A percentile compares a stretch with the other conserved stretches of the same genome.
Conservation (phyloP, 2,888 invertebrate genomes). For the Pheosia tremula region DNA sequence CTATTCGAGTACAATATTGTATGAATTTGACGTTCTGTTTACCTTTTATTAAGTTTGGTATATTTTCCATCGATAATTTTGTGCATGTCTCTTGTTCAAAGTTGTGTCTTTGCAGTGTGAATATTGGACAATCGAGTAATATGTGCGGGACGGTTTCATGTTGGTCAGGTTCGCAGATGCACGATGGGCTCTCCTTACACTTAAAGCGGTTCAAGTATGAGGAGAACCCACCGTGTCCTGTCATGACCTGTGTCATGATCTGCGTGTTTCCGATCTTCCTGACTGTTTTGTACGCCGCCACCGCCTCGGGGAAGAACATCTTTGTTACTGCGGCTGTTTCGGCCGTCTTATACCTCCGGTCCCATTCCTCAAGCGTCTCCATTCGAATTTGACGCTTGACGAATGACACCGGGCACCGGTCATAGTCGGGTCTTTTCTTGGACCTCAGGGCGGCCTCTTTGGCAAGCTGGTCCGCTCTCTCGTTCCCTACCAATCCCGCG, state of each 20-base stretch:
- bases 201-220: neutral
- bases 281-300: neutral
- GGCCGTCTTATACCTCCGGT: neutral
- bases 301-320: neutral
- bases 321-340: neutral
- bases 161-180: slow-evolving; percentile 16
- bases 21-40: no score
- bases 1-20: no score
- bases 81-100: neutral
- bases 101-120: neutral
- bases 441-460: slow-evolving; percentile 9
- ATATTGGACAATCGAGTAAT: slow-evolving; percentile 12
- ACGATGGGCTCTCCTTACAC: slow-evolving; percentile 16
- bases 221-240: slow-evolving; percentile 1
- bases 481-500: slow-evolving; percentile 13
- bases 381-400: slow-evolving; percentile 3
- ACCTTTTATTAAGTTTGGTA: neutral
- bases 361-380: slow-evolving; percentile 12
- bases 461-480: slow-evolving; percentile 14
- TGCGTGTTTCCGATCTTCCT: neutral
- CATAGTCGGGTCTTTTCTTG: slow-evolving; percentile 5
- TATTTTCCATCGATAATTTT: no score
- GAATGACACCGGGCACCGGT: slow-evolving; percentile 13
- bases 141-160: slow-evolving; percentile 10
- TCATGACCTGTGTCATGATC: neutral